Evolutionary conservation across 2,113 vertebrate species (phyloP).

Genomic region (Notechis scutatus): DNA sequence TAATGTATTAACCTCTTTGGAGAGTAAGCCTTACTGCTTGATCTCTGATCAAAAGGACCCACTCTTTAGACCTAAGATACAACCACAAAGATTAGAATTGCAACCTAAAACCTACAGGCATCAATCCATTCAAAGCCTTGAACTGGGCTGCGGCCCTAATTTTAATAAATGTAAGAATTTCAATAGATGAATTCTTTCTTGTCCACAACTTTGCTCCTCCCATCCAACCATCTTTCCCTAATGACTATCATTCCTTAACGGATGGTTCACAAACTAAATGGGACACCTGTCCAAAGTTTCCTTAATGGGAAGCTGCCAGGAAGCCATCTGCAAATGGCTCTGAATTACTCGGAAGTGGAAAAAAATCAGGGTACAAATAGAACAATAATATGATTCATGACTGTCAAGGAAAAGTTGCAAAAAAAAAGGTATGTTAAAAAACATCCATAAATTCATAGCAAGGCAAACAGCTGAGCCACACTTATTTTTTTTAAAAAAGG

Average conservation of each 20-base stretch:
- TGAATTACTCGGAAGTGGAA: neutral
- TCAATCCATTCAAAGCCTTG: neutral
- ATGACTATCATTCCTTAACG: neutral
- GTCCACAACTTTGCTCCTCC: neutral
- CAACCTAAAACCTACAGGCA: neutral
- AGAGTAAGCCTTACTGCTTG: neutral
- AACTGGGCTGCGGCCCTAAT: neutral
- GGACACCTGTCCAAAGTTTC: neutral
- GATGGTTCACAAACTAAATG: neutral
- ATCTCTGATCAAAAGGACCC: neutral
- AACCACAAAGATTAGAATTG: neutral
- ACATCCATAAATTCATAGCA: neutral
- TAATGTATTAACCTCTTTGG: neutral
- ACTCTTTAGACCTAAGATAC: neutral
- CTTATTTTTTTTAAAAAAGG: neutral
- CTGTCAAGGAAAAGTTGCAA: neutral
- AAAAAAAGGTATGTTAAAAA: neutral
- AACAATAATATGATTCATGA: neutral
- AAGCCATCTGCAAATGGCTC: neutral
- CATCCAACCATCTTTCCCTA: neutral
- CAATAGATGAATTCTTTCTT: neutral
- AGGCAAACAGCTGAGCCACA: neutral
- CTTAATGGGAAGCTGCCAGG: neutral
- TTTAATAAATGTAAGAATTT: neutral
- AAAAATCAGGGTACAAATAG: neutral